Evolutionary conservation across 53 echinoderm and acorn worm genomes (phyloP).

Genomic region (Arbacia lixula): DNA sequence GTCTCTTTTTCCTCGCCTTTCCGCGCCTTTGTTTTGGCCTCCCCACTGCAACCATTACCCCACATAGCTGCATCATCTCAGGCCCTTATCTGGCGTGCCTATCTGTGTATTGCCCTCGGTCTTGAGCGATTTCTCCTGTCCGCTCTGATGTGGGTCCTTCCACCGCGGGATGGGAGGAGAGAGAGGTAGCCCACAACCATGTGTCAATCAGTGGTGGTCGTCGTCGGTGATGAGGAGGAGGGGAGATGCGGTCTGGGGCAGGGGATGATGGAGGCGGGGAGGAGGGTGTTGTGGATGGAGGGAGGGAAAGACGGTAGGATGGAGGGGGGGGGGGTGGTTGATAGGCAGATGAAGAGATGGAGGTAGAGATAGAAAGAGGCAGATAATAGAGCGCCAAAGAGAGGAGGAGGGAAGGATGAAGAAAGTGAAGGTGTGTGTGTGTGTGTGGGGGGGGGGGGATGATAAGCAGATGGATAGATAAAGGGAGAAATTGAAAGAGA

Average conservation of each 20-base stretch:
- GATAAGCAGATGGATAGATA: too few relatives aligned
- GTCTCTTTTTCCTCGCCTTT: not conserved
- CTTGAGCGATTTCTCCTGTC: slow-evolving; percentile 16
- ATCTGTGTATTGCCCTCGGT: not conserved
- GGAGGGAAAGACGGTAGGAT: too few relatives aligned
- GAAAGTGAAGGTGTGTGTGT: too few relatives aligned
- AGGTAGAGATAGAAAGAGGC: not conserved
- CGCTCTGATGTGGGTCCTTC: slow-evolving; percentile 3
- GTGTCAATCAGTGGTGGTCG: slow-evolving; percentile 34
- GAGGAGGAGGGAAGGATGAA: not conserved
- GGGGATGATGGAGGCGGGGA: too few relatives aligned
- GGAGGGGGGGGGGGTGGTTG: not conserved
- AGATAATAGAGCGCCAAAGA: not conserved
- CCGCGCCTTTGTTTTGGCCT: not conserved
- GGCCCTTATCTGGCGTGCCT: not conserved
- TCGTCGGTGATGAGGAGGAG: too few relatives aligned
- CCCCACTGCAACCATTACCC: slow-evolving; percentile 28
- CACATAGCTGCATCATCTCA: not conserved
- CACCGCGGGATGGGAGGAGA: not conserved
- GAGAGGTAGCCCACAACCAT: slow-evolving; percentile 8
- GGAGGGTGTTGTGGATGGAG: too few relatives aligned
- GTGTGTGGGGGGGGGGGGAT: too few relatives aligned
- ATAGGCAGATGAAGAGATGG: not conserved
- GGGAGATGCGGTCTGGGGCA: too few relatives aligned
- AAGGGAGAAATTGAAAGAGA: too few relatives aligned